Evolutionary conservation across 2,888 invertebrate genomes (phyloP), one percentile per base, ranked within the genome.

Genomic region (Latrodectus elegans): DNA sequence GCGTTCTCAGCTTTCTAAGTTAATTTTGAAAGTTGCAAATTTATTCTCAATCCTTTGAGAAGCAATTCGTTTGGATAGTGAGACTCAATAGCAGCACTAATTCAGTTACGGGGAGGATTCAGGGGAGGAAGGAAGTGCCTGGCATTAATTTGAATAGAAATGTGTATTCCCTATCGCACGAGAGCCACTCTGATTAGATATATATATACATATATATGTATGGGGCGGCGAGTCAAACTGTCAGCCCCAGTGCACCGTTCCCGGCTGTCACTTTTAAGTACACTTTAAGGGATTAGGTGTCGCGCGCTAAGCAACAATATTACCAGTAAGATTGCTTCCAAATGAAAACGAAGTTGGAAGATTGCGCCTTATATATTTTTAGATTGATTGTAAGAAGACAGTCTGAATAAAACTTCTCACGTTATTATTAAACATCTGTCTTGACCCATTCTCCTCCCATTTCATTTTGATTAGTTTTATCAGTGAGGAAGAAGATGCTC

Each of bases 211-310:
- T 38, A 38, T 38, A 38, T 38, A 38, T 38, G 4, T 38, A 38
- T 38, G 38, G 38, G 38, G 38, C 4, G 38, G 6, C 38, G 38
- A 38, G 38, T 38, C 4, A 38, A 38, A 38, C 4, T 38, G 38
- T 38, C 38, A 38, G 4, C 38, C 38, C 38, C 38, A 38, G 38
- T 6, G 6, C 38, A 6, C 38, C 38, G 4, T 38, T 38, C 38
- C 6, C 2, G 38, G 73, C 53, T 74, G 81, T 74, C 81, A 81
- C 73, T 22, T 81, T 81, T 81, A 65, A 81, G 81, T 22, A 70
- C 65, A 73, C 65, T 73, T 67, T 53, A 68, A 64, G 73, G 81
- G 73, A 81, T 81, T 81, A 79, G 70, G 79, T n/a, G 53, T n/a
- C 70, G 55, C 53, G 49, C 26, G 73, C 53, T 60, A 10, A 15